Evolutionary conservation across 1,140 invertebrate genomes (phyloP).

Genomic region (Chymomyza costata): DNA sequence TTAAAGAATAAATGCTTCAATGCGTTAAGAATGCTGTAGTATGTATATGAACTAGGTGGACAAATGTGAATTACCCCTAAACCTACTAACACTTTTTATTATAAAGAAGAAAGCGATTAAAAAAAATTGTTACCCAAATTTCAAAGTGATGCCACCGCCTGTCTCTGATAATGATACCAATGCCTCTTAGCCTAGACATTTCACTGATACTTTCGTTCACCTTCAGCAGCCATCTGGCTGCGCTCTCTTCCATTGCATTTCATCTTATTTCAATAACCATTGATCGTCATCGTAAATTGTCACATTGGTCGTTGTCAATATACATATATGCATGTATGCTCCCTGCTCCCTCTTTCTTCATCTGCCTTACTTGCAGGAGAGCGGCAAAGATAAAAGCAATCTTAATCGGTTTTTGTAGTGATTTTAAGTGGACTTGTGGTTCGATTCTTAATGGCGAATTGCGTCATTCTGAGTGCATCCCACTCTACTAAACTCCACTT

Average conservation of each 20-base stretch:
- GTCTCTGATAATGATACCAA: too few relatives aligned
- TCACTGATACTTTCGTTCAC: background rate
- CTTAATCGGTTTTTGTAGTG: constrained; percentile 71
- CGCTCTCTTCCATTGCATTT: constrained; percentile 29
- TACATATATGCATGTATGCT: background rate
- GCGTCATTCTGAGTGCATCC: constrained; percentile 12
- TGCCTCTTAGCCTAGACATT: background rate
- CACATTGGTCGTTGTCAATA: constrained; percentile 15
- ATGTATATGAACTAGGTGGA: too few relatives aligned
- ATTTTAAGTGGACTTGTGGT: constrained; percentile 73
- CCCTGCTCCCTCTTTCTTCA: background rate
- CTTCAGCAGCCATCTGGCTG: background rate
- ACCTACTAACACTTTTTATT: constrained; percentile 46
- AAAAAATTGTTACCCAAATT: constrained; percentile 57
- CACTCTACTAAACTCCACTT: background rate
- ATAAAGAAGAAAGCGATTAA: too few relatives aligned
- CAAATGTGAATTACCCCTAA: constrained; percentile 65
- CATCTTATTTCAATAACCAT: constrained; percentile 61
- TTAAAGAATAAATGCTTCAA: too few relatives aligned
- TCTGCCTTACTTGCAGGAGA: constrained; percentile 7
- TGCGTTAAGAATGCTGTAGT: too few relatives aligned
- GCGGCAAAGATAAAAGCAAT: constrained; percentile 65
- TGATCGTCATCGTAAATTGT: constrained; percentile 49
- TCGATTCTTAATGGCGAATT: constrained; percentile 71
- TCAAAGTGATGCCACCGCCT: constrained; percentile 68